Percentiles rank a stretch among this genome's conserved stretches.
phyloP scores from a whole-genome alignment of 2,113 vertebrate genomes.

The Erythrolamprus reginae region DNA sequence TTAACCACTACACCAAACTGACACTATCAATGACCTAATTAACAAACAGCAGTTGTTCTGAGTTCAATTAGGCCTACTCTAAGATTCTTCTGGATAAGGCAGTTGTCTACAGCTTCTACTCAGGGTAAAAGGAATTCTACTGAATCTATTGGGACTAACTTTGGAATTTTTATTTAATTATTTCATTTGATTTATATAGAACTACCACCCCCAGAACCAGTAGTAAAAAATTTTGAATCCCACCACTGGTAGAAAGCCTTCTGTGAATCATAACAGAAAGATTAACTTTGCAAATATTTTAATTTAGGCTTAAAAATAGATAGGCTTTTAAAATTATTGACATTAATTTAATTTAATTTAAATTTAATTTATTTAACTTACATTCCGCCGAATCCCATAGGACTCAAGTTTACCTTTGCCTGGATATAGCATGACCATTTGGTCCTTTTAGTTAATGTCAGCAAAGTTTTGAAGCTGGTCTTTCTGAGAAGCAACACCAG shows the following conservation, averaged over 20 bases:
- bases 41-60: not conserved
- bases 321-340: not conserved
- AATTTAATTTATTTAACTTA: too few relatives aligned
- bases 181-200: not conserved
- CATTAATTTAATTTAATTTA: too few relatives aligned
- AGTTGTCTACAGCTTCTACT: not conserved
- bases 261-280: not conserved
- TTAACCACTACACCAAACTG: not conserved
- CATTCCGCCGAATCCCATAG: too few relatives aligned
- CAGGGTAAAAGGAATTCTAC: not conserved
- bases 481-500: slow-evolving; percentile 26
- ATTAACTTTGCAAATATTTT: not conserved
- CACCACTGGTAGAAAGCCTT: not conserved
- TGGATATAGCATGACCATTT: slow-evolving; percentile 14
- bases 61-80: not conserved
- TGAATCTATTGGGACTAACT: not conserved
- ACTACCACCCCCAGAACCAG: too few relatives aligned
- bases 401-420: not conserved
- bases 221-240: too few relatives aligned
- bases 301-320: not conserved
- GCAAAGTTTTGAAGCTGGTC: slow-evolving; percentile 12
- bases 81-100: not conserved
- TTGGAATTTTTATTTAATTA: not conserved
- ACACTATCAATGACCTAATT: not conserved
- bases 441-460: slow-evolving; percentile 21